Evolutionary conservation across 2,797 vertebrate genomes (phyloP).

Genomic region (Psittacula derbiana): DNA sequence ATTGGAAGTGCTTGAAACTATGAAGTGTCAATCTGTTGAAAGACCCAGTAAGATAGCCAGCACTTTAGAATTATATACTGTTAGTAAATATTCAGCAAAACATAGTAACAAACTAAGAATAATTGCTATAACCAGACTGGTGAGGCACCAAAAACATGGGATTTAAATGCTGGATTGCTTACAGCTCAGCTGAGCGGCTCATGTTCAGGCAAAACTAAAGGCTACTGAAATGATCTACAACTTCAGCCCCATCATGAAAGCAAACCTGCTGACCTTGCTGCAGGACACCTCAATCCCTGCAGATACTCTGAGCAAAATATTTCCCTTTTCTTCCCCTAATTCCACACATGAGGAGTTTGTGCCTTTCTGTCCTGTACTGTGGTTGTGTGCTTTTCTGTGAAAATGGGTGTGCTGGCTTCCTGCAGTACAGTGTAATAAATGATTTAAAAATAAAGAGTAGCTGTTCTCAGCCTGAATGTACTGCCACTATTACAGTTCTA

Average conservation of each 20-base stretch:
- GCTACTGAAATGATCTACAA: neutral
- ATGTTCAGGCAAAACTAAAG: neutral
- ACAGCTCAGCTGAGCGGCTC: neutral
- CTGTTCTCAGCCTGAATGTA: neutral
- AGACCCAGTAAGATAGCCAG: neutral
- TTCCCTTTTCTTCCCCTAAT: neutral
- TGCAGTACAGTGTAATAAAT: neutral
- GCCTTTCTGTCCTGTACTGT: neutral
- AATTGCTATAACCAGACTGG: neutral
- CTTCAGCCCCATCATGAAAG: neutral
- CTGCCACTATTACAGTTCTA: neutral
- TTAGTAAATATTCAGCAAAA: neutral
- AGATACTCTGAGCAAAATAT: neutral
- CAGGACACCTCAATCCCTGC: neutral
- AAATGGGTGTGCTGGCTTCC: neutral
- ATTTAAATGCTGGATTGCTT: neutral
- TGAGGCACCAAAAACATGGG: neutral
- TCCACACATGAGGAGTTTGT: neutral
- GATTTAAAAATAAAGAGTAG: neutral
- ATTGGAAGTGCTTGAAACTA: neutral
- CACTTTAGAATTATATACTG: neutral
- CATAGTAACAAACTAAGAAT: neutral
- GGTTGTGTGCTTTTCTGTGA: fast-evolving
- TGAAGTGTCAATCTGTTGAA: neutral
- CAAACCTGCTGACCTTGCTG: neutral